Conservation (phyloP, 1,140 invertebrate species). For the Acromyrmex echinatior region DNA sequence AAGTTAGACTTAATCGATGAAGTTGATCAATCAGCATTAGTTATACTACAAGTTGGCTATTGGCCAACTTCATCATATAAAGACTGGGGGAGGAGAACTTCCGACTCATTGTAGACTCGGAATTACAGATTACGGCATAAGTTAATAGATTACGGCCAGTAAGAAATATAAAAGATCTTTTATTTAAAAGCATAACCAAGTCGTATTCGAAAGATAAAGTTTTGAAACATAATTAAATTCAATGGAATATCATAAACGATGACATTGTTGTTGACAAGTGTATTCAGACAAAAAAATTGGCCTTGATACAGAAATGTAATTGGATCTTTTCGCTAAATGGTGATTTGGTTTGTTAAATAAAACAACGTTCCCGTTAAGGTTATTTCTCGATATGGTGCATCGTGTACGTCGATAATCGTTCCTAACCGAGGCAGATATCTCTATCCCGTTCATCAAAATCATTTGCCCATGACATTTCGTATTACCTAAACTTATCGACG, state of each 20-base stretch:
- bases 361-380: neutral
- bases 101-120: too few species aligned
- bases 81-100: too few species aligned
- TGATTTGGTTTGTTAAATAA: neutral
- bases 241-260: neutral
- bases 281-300: slow-evolving; percentile 1
- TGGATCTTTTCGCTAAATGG: neutral
- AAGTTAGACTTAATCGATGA: too few species aligned
- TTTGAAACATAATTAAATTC: neutral
- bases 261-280: slow-evolving; percentile 39
- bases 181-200: neutral
- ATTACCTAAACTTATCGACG: slow-evolving; percentile 37
- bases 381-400: neutral
- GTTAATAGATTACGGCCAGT: too few species aligned
- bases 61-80: too few species aligned
- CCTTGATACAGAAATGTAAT: slow-evolving; percentile 14
- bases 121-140: too few species aligned
- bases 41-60: too few species aligned
- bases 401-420: neutral
- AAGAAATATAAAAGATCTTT: too few species aligned
- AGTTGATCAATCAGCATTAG: too few species aligned
- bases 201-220: slow-evolving; percentile 15
- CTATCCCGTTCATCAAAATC: neutral
- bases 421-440: neutral
- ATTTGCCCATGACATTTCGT: neutral